A percentile compares a stretch with the other conserved stretches of the same genome.
Conservation (phyloP, 2,888 invertebrate genomes). For the Drosophila lutescens region DNA sequence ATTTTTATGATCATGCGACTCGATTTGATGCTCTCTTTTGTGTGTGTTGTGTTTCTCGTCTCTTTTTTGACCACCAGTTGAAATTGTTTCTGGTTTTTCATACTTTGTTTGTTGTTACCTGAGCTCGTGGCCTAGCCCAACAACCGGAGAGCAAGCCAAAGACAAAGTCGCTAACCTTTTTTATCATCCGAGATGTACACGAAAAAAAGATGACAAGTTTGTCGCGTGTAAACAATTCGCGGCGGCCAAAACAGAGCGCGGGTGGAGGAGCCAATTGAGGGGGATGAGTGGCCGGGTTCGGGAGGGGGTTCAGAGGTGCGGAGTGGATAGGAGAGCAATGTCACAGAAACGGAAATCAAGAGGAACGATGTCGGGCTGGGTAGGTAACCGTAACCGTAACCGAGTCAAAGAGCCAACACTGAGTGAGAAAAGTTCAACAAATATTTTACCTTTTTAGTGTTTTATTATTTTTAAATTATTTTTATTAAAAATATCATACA, state of each 20-base stretch:
- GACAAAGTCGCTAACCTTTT: conserved; percentile 75
- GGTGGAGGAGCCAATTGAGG: conserved; percentile 46
- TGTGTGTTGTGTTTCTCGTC: not conserved
- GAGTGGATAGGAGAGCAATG: conserved; percentile 46
- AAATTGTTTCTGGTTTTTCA: conserved; percentile 6
- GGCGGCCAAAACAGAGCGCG: conserved; percentile 67
- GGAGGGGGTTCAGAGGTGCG: conserved; percentile 6
- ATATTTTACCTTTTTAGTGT: too few relatives aligned
- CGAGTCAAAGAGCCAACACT: conserved; percentile 51
- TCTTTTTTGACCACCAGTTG: conserved; percentile 9
- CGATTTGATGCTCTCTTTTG: conserved; percentile 11
- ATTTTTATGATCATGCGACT: conserved; percentile 66
- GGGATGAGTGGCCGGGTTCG: not conserved
- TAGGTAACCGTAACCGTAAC: conserved; percentile 41
- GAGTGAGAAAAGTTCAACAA: conserved; percentile 13
- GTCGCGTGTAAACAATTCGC: conserved; percentile 77
- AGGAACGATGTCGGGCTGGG: conserved; percentile 48
- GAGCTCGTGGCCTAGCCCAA: conserved; percentile 65
- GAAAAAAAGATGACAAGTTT: conserved; percentile 69
- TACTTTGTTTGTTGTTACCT: conserved; percentile 36
- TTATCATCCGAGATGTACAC: conserved; percentile 55
- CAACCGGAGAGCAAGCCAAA: conserved; percentile 54
- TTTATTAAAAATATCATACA: too few relatives aligned
- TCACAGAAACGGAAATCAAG: conserved; percentile 61
- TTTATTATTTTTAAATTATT: too few relatives aligned